Percentiles rank a stretch among this genome's conserved stretches.
These are phyloP conservation scores for Drymonia ruficornis DNA, from an alignment of 2,888 invertebrate species.

Conservation along the genomic window DNA sequence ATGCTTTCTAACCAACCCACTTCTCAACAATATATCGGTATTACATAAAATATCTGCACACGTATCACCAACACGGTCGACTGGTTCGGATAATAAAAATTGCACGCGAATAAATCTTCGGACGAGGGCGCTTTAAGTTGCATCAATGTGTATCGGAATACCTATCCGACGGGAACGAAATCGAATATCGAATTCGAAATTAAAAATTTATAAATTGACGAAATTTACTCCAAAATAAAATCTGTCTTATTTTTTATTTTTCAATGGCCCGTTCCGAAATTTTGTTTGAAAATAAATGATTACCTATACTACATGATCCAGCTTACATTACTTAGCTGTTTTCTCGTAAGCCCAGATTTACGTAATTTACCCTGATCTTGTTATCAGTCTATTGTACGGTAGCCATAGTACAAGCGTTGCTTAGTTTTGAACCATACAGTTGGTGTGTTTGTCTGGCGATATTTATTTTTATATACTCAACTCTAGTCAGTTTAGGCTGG, in stretches of 20 bases:
- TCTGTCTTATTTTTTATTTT: background rate
- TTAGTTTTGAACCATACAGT: too few species aligned
- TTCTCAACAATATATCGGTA: background rate
- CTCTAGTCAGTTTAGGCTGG: too few species aligned
- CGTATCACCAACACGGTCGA: slow-evolving; percentile 28
- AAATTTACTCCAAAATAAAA: slow-evolving; percentile 18
- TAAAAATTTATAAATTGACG: slow-evolving; percentile 27
- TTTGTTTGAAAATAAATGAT: too few species aligned
- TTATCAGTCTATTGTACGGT: too few species aligned
- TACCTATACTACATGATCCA: too few species aligned
- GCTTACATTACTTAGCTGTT: too few species aligned
- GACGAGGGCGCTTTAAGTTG: slow-evolving; percentile 46
- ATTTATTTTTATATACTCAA: too few species aligned
- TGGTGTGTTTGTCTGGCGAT: too few species aligned
- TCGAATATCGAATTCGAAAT: slow-evolving; percentile 23
- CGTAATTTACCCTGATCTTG: too few species aligned
- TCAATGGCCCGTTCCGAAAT: background rate
- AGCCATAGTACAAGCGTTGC: too few species aligned
- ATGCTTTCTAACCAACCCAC: background rate
- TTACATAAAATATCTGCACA: background rate
- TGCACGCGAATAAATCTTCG: slow-evolving; percentile 44
- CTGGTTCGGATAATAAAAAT: slow-evolving; percentile 56
- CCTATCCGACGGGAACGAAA: slow-evolving; percentile 22
- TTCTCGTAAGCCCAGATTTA: too few species aligned
- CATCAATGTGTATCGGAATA: slow-evolving; percentile 34